These are phyloP conservation scores for Paramacrobiotus metropolitanus DNA, from an alignment of 1,140 invertebrate genomes.

Conservation along the genomic window DNA sequence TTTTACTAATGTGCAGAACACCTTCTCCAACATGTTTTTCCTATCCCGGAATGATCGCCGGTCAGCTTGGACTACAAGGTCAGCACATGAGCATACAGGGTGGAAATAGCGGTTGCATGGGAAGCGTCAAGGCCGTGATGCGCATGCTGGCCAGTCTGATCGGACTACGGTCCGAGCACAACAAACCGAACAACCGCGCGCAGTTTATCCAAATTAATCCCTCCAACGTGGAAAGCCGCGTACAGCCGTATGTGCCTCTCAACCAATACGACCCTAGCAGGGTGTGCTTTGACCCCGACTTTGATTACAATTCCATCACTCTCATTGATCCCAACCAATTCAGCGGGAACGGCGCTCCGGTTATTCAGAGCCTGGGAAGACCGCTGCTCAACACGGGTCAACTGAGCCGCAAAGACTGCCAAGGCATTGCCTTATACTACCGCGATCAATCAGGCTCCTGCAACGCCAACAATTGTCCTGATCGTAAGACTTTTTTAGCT, in stretches of 20 bases:
- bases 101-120: background rate
- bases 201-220: background rate
- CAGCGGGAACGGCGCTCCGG: background rate
- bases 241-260: background rate
- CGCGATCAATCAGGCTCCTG: too few species aligned
- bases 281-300: background rate
- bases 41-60: background rate
- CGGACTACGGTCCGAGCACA: background rate
- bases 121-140: background rate
- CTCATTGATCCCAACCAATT: background rate
- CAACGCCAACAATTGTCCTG: too few species aligned
- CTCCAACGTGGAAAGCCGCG: background rate
- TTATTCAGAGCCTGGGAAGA: background rate
- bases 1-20: too few species aligned
- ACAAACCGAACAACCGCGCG: background rate
- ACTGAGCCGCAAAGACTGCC: background rate
- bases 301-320: background rate
- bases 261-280: background rate
- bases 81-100: background rate
- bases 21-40: constrained; percentile 2
- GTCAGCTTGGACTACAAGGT: background rate
- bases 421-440: background rate
- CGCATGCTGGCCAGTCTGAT: background rate
- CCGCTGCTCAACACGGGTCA: background rate
- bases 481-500: too few species aligned